A percentile compares a stretch with the other conserved stretches of the same genome.
Evolutionary conservation across 2,888 invertebrate species (phyloP).

Genomic region (Brachyptera risi): DNA sequence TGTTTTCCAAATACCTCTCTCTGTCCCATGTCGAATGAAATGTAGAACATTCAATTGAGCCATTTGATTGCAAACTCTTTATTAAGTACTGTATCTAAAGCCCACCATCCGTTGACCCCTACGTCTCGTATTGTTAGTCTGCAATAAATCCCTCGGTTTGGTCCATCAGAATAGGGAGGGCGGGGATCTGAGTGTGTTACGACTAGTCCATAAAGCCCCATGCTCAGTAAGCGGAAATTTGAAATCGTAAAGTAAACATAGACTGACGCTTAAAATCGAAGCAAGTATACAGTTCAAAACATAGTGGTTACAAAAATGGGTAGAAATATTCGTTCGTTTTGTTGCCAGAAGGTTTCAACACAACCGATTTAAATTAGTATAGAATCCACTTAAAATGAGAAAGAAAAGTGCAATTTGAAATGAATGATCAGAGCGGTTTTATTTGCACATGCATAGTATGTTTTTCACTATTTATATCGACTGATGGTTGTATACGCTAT

Average conservation of each 20-base stretch:
- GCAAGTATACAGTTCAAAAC: no score
- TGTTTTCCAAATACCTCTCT: no score
- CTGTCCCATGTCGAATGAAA: neutral
- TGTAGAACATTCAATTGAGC: neutral
- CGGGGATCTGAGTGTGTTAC: neutral
- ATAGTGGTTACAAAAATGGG: no score
- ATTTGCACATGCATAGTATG: no score
- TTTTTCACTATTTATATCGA: neutral
- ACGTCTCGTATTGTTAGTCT: neutral
- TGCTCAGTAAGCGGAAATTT: constrained; percentile 17
- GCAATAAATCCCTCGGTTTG: neutral
- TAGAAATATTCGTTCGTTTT: no score
- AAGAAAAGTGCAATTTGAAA: neutral
- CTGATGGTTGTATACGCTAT: neutral
- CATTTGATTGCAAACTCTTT: constrained; percentile 12
- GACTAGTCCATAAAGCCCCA: neutral
- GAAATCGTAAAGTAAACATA: constrained; percentile 16
- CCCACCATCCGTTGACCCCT: neutral
- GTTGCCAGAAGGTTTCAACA: constrained; percentile 3
- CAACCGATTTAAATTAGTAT: neutral
- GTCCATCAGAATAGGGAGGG: constrained; percentile 11
- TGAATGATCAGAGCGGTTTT: neutral
- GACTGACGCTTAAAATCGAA: constrained; percentile 2
- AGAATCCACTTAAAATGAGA: neutral
- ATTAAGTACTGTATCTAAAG: neutral